Base-by-base conservation (phyloP, 2,888 invertebrate species). In the Drosophila infuscata region DNA sequence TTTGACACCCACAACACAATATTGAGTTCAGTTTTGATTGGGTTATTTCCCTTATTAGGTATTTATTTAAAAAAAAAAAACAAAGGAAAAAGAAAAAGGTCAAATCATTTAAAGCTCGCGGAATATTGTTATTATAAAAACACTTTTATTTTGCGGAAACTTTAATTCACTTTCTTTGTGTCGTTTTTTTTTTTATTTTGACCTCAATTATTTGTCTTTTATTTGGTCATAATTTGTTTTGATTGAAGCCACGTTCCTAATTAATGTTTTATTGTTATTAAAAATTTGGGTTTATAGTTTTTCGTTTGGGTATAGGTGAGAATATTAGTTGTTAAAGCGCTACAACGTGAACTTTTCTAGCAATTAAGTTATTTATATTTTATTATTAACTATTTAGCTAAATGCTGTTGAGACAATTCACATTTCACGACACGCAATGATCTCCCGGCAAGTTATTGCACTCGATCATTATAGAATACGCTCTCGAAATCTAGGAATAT, bases 261-360 rank as follows among this genome's bases (percentile, higher is more conserved):
- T 83, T 83, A 81, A 80, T 58, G 64, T 49, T 65, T 62, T 58
- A 38, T 69, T 62, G 53, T 61, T 57, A 46, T 51, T 41, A 53
- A 54, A 59, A 32, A 60, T 69, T 70, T 68, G 71, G 80, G 80
- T 63, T 70, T 59, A 36, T 72, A 38, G 35, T 68, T 71, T 46
- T 64, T 32, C 29, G 61, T 52, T 52, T 41, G 84, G 78, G 71
- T 51, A 57, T 79, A 60, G 72, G 52, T 33, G 53, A 65, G 58
- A 74, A 67, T 46, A 46, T 65, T 71, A 81, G 77, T 72, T 41
- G 30, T 17, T 60, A 68, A 67, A 52, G 90, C 85, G 85, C 85
- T 85, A 85, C 85, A 78, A 88, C 70, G 85, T 85, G 85, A 85
- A 85, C 90, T 85, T 89, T 70, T 68, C 49, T 90, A 89, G 68